Conservation (phyloP, 2,888 invertebrate genomes). For the Hypomecis punctinalis region DNA sequence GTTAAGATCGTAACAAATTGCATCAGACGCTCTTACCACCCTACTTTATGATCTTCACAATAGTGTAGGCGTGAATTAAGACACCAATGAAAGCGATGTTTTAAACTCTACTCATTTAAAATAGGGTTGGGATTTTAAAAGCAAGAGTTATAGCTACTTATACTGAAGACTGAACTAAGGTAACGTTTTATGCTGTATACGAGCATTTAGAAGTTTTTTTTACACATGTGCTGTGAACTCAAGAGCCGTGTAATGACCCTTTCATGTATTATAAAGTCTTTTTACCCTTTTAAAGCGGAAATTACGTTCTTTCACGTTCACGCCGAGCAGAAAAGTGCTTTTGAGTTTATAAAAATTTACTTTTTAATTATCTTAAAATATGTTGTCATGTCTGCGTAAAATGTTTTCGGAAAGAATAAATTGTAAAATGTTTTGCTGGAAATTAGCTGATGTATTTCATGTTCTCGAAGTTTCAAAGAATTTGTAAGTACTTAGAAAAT, state of each 20-base stretch:
- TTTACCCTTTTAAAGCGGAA: slow-evolving; percentile 68
- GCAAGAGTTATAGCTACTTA: slow-evolving; percentile 15
- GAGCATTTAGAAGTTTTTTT: slow-evolving; percentile 61
- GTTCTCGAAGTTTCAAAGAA: background rate
- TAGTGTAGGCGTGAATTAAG: slow-evolving; percentile 3
- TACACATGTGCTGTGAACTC: slow-evolving; percentile 73
- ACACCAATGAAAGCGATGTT: slow-evolving; percentile 2
- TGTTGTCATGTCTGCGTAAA: slow-evolving; percentile 23
- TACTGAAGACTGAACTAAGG: slow-evolving; percentile 15
- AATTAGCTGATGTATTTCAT: slow-evolving; percentile 6
- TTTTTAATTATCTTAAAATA: slow-evolving; percentile 38
- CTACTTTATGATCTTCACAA: slow-evolving; percentile 10
- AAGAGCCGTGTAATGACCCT: slow-evolving; percentile 77
- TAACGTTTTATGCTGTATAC: slow-evolving; percentile 47
- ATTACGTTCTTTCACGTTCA: slow-evolving; percentile 72
- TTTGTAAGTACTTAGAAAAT: background rate
- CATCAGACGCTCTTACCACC: slow-evolving; percentile 17
- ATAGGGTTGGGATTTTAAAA: slow-evolving; percentile 23
- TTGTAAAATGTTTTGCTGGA: slow-evolving; percentile 4
- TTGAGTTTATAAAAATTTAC: slow-evolving; percentile 60
- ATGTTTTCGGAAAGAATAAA: slow-evolving; percentile 8
- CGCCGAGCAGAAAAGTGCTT: slow-evolving; percentile 70
- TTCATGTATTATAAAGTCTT: slow-evolving; percentile 75
- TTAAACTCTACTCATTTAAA: slow-evolving; percentile 22
- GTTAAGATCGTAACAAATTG: slow-evolving; percentile 9